These are phyloP conservation scores for Corbicula japonica DNA, from an alignment of 2,888 invertebrate genomes.

Conservation along the genomic window DNA sequence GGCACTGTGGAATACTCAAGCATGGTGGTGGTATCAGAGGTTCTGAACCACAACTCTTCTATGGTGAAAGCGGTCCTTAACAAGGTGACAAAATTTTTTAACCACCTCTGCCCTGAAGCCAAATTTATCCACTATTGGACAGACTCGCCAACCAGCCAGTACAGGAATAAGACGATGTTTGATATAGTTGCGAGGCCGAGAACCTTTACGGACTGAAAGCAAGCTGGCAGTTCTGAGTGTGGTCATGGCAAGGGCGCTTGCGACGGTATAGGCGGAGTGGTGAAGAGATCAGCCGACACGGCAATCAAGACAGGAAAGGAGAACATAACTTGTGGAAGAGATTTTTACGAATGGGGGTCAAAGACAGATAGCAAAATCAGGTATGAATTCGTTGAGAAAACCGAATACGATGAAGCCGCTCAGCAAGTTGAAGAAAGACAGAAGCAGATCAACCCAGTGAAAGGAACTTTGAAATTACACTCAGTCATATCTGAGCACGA, in stretches of 20 bases:
- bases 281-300: slow-evolving; percentile 35
- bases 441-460: slow-evolving; percentile 20
- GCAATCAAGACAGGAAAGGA: slow-evolving; percentile 31
- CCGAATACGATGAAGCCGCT: slow-evolving; percentile 21
- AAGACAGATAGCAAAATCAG: slow-evolving; percentile 31
- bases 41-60: too few species aligned
- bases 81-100: slow-evolving; percentile 7
- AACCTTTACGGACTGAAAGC: slow-evolving; percentile 15
- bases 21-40: slow-evolving; percentile 34
- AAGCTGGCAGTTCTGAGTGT: slow-evolving; percentile 32
- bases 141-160: slow-evolving; percentile 23
- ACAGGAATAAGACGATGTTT: slow-evolving; percentile 20
- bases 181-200: too few species aligned
- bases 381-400: slow-evolving; percentile 24
- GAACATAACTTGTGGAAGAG: slow-evolving; percentile 28
- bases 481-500: slow-evolving; percentile 14
- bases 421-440: slow-evolving; percentile 10
- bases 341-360: slow-evolving; percentile 32
- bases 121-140: slow-evolving; percentile 36
- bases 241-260: slow-evolving; percentile 34
- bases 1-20: slow-evolving; percentile 9
- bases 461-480: slow-evolving; percentile 25
- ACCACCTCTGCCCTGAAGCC: slow-evolving; percentile 1
- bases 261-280: slow-evolving; percentile 26
- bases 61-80: slow-evolving; percentile 32